Conservation (phyloP, 2,113 vertebrate species). For the Hyaena hyaena region DNA sequence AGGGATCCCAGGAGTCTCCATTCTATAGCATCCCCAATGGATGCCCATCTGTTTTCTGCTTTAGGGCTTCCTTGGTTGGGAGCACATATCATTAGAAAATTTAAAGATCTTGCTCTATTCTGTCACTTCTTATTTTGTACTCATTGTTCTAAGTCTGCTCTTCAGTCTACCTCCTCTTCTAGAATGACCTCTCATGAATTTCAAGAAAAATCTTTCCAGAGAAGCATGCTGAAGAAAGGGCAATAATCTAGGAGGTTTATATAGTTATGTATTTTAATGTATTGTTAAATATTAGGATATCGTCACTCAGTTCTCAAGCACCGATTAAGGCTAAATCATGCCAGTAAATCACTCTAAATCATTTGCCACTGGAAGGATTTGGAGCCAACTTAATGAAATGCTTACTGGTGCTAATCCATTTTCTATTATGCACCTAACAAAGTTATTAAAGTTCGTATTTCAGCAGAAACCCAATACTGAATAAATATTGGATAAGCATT, state of each 20-base stretch:
- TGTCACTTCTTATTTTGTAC: neutral
- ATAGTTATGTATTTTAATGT: neutral
- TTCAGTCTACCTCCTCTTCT: neutral
- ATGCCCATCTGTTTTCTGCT: neutral
- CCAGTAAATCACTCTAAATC: neutral
- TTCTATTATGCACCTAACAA: neutral
- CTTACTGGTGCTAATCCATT: neutral
- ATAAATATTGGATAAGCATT: neutral
- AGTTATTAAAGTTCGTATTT: neutral
- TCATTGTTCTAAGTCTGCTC: neutral
- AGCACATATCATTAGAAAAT: neutral
- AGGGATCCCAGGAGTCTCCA: neutral
- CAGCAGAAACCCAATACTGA: neutral
- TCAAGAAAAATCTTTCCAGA: neutral
- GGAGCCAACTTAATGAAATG: neutral
- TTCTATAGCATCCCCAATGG: neutral
- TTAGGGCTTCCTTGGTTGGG: neutral
- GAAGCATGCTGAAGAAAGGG: neutral
- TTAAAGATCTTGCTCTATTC: neutral
- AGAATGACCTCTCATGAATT: conserved; percentile 1
- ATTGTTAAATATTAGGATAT: neutral
- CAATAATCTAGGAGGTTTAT: neutral
- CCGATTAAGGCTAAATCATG: neutral
- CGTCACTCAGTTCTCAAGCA: neutral
- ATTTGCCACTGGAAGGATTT: neutral